Evolutionary conservation across 2,888 invertebrate genomes (phyloP).

Genomic region (Agrochola circellaris): DNA sequence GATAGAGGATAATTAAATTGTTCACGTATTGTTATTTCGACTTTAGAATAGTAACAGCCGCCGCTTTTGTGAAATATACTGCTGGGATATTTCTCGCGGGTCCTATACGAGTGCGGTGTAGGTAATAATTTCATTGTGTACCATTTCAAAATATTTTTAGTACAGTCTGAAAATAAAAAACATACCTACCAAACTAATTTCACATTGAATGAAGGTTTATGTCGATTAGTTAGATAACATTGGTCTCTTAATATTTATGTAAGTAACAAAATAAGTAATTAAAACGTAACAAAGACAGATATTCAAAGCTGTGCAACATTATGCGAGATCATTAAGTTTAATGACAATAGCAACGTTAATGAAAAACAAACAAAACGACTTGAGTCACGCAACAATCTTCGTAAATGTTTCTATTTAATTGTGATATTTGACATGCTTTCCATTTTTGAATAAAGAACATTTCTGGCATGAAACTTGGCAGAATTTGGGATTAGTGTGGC

Average conservation of each 20-base stretch:
- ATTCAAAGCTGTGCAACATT: constrained; percentile 51
- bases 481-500: constrained; percentile 80
- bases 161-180: neutral
- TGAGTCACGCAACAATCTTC: constrained; percentile 64
- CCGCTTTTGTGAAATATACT: constrained; percentile 21
- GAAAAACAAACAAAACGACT: constrained; percentile 64
- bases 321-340: constrained; percentile 51
- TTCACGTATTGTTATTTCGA: constrained; percentile 59
- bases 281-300: constrained; percentile 37
- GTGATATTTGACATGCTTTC: constrained; percentile 73
- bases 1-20: constrained; percentile 66
- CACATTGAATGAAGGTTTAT: constrained; percentile 3
- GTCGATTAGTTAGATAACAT: constrained; percentile 7
- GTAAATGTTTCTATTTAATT: constrained; percentile 66
- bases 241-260: constrained; percentile 23
- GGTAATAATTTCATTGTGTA: constrained; percentile 16
- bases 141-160: constrained; percentile 8
- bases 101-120: constrained; percentile 7
- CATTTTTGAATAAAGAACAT: constrained; percentile 78
- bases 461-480: constrained; percentile 77
- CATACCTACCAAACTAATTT: neutral
- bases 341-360: constrained; percentile 58
- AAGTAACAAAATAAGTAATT: constrained; percentile 15
- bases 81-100: constrained; percentile 42
- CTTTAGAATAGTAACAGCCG: constrained; percentile 38